Conservation (phyloP, 2,888 invertebrate genomes). For the Heliothis peltigera region DNA sequence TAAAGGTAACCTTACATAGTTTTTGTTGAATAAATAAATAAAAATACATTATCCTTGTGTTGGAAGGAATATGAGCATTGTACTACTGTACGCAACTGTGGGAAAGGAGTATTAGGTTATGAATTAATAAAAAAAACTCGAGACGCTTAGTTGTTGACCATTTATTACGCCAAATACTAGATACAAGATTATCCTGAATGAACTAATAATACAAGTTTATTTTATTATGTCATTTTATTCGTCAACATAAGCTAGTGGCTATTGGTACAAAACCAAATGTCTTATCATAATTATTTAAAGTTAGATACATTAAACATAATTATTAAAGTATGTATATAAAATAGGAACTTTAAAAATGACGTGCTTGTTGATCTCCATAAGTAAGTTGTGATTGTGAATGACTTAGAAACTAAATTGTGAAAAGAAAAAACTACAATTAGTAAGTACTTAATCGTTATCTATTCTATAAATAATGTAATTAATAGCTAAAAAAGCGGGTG, state of each 20-base stretch:
- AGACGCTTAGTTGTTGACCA: constrained; percentile 15
- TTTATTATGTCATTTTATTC: constrained; percentile 55
- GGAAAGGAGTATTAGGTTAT: neutral
- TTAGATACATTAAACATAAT: constrained; percentile 63
- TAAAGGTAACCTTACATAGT: too few relatives aligned
- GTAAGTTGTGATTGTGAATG: constrained; percentile 28
- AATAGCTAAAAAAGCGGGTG: too few relatives aligned
- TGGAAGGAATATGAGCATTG: too few relatives aligned
- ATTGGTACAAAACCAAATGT: constrained; percentile 41
- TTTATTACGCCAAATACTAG: constrained; percentile 47
- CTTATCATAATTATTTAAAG: constrained; percentile 23
- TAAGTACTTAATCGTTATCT: constrained; percentile 64
- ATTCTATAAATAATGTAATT: neutral
- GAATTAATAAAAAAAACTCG: constrained; percentile 6
- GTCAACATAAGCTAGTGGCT: constrained; percentile 41
- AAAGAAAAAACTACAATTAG: constrained; percentile 49
- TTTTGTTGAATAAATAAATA: too few relatives aligned
- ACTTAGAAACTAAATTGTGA: constrained; percentile 22
- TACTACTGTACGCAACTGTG: neutral
- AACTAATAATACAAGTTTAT: constrained; percentile 61
- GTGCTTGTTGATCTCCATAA: constrained; percentile 63
- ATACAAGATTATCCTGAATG: constrained; percentile 53
- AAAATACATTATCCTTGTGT: too few relatives aligned
- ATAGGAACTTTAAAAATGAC: constrained; percentile 77
- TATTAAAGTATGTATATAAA: constrained; percentile 55